Base-by-base conservation (phyloP, 2,113 vertebrate species). In the Bubo bubo region DNA sequence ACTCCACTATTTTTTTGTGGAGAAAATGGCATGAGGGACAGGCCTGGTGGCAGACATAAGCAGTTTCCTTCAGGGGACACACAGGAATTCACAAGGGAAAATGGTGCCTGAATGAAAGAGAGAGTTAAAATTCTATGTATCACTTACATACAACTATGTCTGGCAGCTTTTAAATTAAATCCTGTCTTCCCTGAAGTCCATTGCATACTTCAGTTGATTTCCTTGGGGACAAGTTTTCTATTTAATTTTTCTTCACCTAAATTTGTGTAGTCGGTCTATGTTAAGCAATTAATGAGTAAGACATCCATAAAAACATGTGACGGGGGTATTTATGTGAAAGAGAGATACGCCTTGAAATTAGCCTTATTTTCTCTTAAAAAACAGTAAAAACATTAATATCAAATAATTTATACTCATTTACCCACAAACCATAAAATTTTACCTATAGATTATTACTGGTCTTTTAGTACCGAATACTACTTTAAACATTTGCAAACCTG, bases 111-210 rank as follows among this genome's bases (percentile, higher is more conserved):
- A 9, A 43, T 64, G 21, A 91, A 83, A 83, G 6, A 73, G 7
- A 56, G 76, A 87, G 16, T 63, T 81, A 58, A 66, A 62, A 80
- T 63, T 92, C 43, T 53, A 30, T 8, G 6, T 70, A 21, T n/a
- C 34, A 35, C 6, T 88, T 30, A 2, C 7, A 62, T 70, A 86
- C 89, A 90, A 49, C 24, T 70, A 30, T n/a, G 16, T 72, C 43
- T 88, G 30, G 19, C 80, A 49, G 34, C 18, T 86, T 93, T 86
- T 71, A 96, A 89, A 89, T 93, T 84, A 67, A 75, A 89, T 12
- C 10, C 21, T 73, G 52, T 4, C 20, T 95, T 90, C 53, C 39
- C 63, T 73, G 19, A 66, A 77, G 53, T 66, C 72, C 37, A n/a
- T 60, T 88, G 16, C 37, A 70, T 27, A 53, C 16, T 90, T 92